These are phyloP conservation scores for Synchiropus splendidus DNA, from an alignment of 2,113 vertebrate genomes.

Conservation along the genomic window DNA sequence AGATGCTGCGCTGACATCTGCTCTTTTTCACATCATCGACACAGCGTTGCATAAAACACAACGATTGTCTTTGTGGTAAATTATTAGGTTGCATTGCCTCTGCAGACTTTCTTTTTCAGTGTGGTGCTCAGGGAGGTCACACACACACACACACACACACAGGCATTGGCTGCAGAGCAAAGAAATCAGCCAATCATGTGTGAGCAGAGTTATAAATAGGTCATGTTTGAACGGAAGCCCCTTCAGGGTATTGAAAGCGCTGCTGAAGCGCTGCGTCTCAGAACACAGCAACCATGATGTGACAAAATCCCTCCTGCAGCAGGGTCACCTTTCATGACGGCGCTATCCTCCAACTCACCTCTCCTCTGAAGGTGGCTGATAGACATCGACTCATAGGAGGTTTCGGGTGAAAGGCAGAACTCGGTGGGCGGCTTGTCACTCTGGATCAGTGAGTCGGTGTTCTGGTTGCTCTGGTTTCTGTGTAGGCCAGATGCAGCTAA, in stretches of 20 bases:
- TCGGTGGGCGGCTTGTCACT: conserved; percentile 80
- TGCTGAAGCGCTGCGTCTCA: conserved; percentile 49
- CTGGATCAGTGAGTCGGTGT: conserved; percentile 75
- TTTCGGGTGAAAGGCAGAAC: conserved; percentile 83
- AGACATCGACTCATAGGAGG: conserved; percentile 78
- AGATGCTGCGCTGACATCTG: too few relatives aligned
- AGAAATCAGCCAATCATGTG: conserved; percentile 56
- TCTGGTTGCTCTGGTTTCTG: conserved; percentile 26
- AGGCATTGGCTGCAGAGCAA: conserved; percentile 41
- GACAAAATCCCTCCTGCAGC: conserved; percentile 13
- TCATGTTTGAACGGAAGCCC: conserved; percentile 65
- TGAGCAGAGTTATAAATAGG: conserved; percentile 68
- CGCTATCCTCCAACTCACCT: conserved; percentile 60
- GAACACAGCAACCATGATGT: conserved; percentile 18
- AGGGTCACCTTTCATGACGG: conserved; percentile 2
- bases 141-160: conserved; percentile 2
- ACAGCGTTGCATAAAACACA: background rate
- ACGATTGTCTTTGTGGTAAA: conserved; percentile 7
- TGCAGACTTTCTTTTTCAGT: too few relatives aligned
- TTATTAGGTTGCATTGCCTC: too few relatives aligned
- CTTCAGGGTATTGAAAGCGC: conserved; percentile 60
- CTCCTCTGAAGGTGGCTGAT: conserved; percentile 87
- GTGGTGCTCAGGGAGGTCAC: background rate
- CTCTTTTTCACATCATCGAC: background rate
- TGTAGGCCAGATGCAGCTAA: conserved; percentile 16